Evolutionary conservation across 2,888 invertebrate species (phyloP).

Genomic region (Ptychoptera contaminata): DNA sequence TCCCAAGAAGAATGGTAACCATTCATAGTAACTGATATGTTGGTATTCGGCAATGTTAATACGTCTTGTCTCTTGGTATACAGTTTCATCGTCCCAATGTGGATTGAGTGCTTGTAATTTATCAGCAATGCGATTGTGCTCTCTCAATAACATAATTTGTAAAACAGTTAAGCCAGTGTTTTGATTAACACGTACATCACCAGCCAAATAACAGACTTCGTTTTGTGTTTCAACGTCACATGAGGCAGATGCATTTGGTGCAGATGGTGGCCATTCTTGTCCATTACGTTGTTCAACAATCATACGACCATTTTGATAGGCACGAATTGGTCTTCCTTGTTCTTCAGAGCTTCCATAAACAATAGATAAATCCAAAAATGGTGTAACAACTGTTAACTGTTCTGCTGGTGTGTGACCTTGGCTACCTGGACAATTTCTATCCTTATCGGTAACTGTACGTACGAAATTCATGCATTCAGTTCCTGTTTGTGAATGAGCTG

Average conservation of each 20-base stretch:
- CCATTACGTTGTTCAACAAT: conserved; percentile 43
- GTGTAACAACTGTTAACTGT: conserved; percentile 50
- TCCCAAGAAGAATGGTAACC: conserved; percentile 35
- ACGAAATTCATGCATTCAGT: conserved; percentile 46
- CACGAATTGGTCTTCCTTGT: conserved; percentile 48
- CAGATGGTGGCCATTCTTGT: conserved; percentile 55
- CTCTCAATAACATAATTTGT: conserved; percentile 33
- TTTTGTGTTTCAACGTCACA: conserved; percentile 46
- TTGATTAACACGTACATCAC: conserved; percentile 36
- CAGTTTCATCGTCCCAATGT: conserved; percentile 34
- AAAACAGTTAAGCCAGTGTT: conserved; percentile 32
- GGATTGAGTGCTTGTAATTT: conserved; percentile 33
- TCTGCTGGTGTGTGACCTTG: conserved; percentile 38
- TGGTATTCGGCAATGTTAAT: conserved; percentile 35
- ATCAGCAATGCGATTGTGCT: conserved; percentile 35
- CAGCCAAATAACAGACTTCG: conserved; percentile 62
- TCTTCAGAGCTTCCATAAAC: conserved; percentile 62
- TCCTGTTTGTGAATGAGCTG: conserved; percentile 32
- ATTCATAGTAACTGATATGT: conserved; percentile 36
- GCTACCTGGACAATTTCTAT: conserved; percentile 39
- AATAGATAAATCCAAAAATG: conserved; percentile 60
- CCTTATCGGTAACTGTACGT: conserved; percentile 44
- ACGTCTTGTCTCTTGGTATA: conserved; percentile 35
- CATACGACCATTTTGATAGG: conserved; percentile 51
- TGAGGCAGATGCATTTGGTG: conserved; percentile 48